These are phyloP conservation scores for Phenganax stokvisi DNA, from an alignment of 92 coral and sea anemone genomes.

Conservation along the genomic window DNA sequence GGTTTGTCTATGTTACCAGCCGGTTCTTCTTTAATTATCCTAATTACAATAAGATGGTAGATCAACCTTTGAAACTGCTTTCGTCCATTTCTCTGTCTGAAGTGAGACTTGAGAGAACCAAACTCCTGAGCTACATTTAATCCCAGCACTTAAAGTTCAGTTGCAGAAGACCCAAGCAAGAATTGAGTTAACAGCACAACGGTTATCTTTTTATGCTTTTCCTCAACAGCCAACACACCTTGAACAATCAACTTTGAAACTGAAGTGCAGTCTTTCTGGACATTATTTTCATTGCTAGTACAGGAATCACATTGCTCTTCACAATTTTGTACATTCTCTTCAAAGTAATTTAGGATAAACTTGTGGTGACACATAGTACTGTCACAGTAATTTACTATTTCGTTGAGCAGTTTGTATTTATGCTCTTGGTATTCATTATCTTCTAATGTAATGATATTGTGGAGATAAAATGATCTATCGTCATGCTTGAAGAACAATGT, in stretches of 20 bases:
- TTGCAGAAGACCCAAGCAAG: slow-evolving; percentile 42
- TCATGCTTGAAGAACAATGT: slow-evolving; percentile 40
- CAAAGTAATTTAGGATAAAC: slow-evolving; percentile 21
- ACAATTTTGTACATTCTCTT: slow-evolving; percentile 34
- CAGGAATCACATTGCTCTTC: slow-evolving; percentile 39
- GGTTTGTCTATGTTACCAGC: slow-evolving; percentile 7
- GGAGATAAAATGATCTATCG: slow-evolving; percentile 43
- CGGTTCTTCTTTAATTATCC: slow-evolving; percentile 19
- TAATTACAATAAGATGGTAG: slow-evolving; percentile 3
- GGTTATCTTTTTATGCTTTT: slow-evolving; percentile 19
- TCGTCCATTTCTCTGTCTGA: neutral
- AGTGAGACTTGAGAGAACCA: slow-evolving; percentile 22
- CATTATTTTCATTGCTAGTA: slow-evolving; percentile 7
- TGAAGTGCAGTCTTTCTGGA: slow-evolving; percentile 37
- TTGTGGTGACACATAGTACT: slow-evolving; percentile 9
- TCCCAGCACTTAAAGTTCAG: slow-evolving; percentile 32
- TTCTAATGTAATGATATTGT: slow-evolving; percentile 32
- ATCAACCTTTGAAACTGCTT: slow-evolving; percentile 13
- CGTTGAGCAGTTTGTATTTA: slow-evolving; percentile 19
- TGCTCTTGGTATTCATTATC: slow-evolving; percentile 27
- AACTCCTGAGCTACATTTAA: slow-evolving; percentile 24
- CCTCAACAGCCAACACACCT: slow-evolving; percentile 36
- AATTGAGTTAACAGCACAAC: slow-evolving; percentile 40
- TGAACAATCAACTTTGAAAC: slow-evolving; percentile 35
- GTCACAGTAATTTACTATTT: slow-evolving; percentile 1